Percentiles rank a stretch among this genome's conserved stretches.
Conservation (phyloP, 2,888 invertebrate genomes). For the Rhagonycha lutea region DNA sequence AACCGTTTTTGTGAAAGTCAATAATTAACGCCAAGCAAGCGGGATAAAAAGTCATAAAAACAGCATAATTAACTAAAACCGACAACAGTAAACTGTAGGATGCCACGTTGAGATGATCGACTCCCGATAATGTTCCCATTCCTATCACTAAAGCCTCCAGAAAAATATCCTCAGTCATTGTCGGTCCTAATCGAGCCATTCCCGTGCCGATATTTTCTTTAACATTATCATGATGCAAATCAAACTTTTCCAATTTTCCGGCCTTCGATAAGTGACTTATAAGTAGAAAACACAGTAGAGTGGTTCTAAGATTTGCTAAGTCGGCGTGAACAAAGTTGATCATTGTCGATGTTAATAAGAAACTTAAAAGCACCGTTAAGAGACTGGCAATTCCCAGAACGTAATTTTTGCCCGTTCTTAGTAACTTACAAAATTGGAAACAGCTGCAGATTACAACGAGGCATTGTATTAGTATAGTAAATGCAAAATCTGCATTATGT, state of each 20-base stretch:
- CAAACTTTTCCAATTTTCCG: constrained; percentile 81
- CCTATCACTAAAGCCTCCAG: constrained; percentile 90
- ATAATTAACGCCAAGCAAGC: constrained; percentile 88
- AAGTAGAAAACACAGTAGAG: constrained; percentile 86
- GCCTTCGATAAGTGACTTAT: constrained; percentile 91
- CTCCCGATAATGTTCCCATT: constrained; percentile 88
- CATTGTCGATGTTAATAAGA: constrained; percentile 89
- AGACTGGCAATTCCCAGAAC: constrained; percentile 86
- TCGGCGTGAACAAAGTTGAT: constrained; percentile 87
- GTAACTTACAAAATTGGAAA: constrained; percentile 88
- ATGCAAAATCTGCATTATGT: constrained; percentile 85
- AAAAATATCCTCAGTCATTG: constrained; percentile 87
- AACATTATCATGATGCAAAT: constrained; percentile 75
- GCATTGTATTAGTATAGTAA: constrained; percentile 90
- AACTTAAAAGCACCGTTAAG: constrained; percentile 91
- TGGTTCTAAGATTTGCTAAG: constrained; percentile 87
- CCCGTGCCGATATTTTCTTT: constrained; percentile 87
- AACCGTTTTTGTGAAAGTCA: constrained; percentile 51
- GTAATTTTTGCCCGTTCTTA: constrained; percentile 87
- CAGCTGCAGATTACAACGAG: constrained; percentile 90
- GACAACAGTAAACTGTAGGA: constrained; percentile 92
- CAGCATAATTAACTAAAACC: constrained; percentile 87
- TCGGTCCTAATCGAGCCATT: constrained; percentile 85
- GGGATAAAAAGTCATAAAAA: constrained; percentile 95
- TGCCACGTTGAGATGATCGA: constrained; percentile 83